Percentiles rank a stretch among this genome's conserved stretches.
Evolutionary conservation across 2,888 invertebrate genomes (phyloP).

Genomic region (Spisula subtruncata): DNA sequence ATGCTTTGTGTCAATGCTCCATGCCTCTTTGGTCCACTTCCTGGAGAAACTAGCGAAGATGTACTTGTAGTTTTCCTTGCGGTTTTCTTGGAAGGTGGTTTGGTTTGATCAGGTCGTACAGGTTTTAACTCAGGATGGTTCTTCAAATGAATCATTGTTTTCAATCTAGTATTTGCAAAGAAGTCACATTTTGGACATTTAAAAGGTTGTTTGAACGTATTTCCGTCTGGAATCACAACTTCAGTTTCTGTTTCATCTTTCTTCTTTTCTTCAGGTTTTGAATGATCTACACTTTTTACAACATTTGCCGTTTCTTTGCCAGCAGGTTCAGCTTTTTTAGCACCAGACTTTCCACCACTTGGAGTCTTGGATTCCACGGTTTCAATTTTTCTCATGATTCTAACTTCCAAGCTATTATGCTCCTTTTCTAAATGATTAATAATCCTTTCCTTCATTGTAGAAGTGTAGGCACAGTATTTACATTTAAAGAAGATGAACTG

Average conservation of each 20-base stretch:
- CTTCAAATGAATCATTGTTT: constrained; percentile 73
- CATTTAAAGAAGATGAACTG: constrained; percentile 72
- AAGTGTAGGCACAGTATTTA: constrained; percentile 71
- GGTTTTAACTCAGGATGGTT: constrained; percentile 72
- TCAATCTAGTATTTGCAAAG: constrained; percentile 69
- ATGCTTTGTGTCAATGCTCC: constrained; percentile 51
- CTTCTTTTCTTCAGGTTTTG: constrained; percentile 24
- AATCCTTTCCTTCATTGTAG: constrained; percentile 73
- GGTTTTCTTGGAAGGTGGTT: constrained; percentile 45
- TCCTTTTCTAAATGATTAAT: constrained; percentile 68
- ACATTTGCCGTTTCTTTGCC: background rate
- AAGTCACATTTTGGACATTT: constrained; percentile 79
- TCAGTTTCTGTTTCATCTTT: constrained; percentile 34
- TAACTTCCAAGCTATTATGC: constrained; percentile 65
- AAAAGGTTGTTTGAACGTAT: constrained; percentile 74
- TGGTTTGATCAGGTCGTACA: constrained; percentile 34
- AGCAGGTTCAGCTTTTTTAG: background rate
- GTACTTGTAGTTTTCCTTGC: constrained; percentile 64
- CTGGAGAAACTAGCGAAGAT: background rate
- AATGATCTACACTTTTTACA: constrained; percentile 32
- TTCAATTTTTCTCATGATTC: constrained; percentile 72
- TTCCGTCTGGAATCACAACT: constrained; percentile 74
- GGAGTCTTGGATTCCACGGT: constrained; percentile 40
- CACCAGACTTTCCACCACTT: background rate
- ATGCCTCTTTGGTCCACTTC: background rate